These are phyloP conservation scores for Silurus aristotelis DNA, from an alignment of 2,797 vertebrate genomes.

Conservation along the genomic window DNA sequence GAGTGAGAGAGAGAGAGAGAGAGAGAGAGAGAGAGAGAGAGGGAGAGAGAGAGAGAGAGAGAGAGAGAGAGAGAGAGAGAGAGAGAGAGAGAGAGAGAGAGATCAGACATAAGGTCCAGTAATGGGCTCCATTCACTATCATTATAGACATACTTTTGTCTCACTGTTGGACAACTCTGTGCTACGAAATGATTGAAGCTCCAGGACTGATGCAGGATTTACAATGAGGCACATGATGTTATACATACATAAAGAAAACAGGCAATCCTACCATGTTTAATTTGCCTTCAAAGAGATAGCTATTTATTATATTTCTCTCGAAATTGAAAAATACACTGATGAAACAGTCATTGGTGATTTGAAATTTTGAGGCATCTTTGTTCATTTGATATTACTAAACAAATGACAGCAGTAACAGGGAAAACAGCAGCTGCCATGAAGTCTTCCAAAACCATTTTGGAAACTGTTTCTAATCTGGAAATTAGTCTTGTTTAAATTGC, in stretches of 20 bases:
- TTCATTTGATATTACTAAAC: not conserved
- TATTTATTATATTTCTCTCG: not conserved
- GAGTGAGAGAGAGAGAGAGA: not conserved
- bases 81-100: not conserved
- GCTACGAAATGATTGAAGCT: not conserved
- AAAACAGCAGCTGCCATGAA: not conserved
- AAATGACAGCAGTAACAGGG: not conserved
- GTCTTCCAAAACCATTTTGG: not conserved
- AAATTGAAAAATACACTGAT: not conserved
- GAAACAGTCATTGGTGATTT: not conserved
- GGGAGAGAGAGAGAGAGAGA: not conserved
- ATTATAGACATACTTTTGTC: conserved; percentile 2
- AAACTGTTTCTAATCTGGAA: not conserved
- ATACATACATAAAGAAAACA: conserved; percentile 1
- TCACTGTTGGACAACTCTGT: not conserved
- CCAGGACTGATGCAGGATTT: not conserved
- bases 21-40: not conserved
- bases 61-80: not conserved
- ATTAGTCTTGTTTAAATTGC: not conserved
- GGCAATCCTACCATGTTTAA: not conserved
- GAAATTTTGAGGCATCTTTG: not conserved
- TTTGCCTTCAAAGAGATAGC: not conserved
- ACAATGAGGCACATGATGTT: not conserved
- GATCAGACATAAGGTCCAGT: not conserved
- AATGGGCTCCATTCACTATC: conserved; percentile 21